phyloP scores from a whole-genome alignment of 2,113 vertebrate genomes.

The Lethenteron reissneri region DNA sequence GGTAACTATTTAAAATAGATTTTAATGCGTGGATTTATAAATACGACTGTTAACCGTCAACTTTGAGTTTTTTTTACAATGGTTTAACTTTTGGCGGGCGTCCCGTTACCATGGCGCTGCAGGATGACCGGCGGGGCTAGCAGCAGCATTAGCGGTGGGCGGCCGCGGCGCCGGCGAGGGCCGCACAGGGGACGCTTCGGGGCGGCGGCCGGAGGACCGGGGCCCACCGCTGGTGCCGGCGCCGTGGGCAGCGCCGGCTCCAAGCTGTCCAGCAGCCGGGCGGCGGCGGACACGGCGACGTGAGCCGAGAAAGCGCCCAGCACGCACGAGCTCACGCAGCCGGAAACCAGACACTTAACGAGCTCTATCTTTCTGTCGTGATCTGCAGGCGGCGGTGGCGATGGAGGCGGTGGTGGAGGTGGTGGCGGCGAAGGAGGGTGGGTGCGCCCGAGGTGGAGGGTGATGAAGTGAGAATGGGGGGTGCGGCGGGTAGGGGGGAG shows the following conservation, averaged over 20 bases:
- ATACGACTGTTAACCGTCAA: too few relatives aligned
- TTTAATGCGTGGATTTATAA: too few relatives aligned
- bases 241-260: conserved; percentile 27
- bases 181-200: too few relatives aligned
- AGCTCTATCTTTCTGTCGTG: conserved; percentile 65
- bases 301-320: conserved; percentile 61
- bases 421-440: conserved; percentile 2
- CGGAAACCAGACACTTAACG: conserved; percentile 62
- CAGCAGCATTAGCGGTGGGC: too few relatives aligned
- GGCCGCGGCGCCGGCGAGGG: too few relatives aligned
- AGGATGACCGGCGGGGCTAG: too few relatives aligned
- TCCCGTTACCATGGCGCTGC: too few relatives aligned
- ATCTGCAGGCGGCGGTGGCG: conserved; percentile 23
- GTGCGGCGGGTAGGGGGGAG: conserved; percentile 12
- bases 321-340: conserved; percentile 50
- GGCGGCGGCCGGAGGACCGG: too few relatives aligned
- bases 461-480: neutral
- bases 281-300: conserved; percentile 52
- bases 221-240: too few relatives aligned
- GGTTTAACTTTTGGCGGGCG: too few relatives aligned
- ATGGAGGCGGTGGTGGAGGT: conserved; percentile 4
- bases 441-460: conserved; percentile 13
- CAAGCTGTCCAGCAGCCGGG: conserved; percentile 50
- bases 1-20: too few relatives aligned
- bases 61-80: too few relatives aligned